Percentiles rank a stretch among this genome's conserved stretches.
phyloP scores from a whole-genome alignment of 2,888 invertebrate species.

The Eucriotettix oculatus region DNA sequence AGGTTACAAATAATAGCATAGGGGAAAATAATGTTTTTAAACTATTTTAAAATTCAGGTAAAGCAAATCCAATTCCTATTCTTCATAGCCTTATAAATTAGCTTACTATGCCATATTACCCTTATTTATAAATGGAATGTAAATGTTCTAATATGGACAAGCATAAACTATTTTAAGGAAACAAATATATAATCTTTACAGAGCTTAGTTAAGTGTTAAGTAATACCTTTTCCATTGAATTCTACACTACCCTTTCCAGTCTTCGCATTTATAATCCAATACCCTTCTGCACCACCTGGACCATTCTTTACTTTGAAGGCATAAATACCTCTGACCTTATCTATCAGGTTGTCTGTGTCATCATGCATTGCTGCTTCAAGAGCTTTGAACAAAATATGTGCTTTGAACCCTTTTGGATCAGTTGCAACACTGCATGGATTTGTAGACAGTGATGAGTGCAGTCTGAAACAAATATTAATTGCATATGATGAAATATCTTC shows the following conservation, averaged over 20 bases:
- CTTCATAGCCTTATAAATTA: too few species aligned
- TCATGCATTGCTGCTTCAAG: slow-evolving; percentile 64
- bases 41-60: too few species aligned
- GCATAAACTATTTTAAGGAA: too few species aligned
- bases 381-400: slow-evolving; percentile 61
- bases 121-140: too few species aligned
- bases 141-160: too few species aligned
- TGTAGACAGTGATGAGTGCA: neutral
- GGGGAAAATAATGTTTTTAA: too few species aligned
- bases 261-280: slow-evolving; percentile 87
- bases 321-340: slow-evolving; percentile 73
- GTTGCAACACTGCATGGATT: slow-evolving; percentile 13
- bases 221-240: slow-evolving; percentile 47
- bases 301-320: slow-evolving; percentile 77
- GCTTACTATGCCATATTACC: too few species aligned
- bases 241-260: slow-evolving; percentile 74
- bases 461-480: too few species aligned
- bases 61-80: too few species aligned
- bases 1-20: too few species aligned
- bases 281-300: slow-evolving; percentile 60
- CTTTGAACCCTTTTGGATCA: slow-evolving; percentile 44
- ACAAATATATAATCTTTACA: too few species aligned
- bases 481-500: too few species aligned
- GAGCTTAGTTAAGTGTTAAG: neutral
- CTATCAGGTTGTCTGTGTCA: slow-evolving; percentile 66